Evolutionary conservation across 2,113 vertebrate species (phyloP).

Genomic region (Salvator merianae): DNA sequence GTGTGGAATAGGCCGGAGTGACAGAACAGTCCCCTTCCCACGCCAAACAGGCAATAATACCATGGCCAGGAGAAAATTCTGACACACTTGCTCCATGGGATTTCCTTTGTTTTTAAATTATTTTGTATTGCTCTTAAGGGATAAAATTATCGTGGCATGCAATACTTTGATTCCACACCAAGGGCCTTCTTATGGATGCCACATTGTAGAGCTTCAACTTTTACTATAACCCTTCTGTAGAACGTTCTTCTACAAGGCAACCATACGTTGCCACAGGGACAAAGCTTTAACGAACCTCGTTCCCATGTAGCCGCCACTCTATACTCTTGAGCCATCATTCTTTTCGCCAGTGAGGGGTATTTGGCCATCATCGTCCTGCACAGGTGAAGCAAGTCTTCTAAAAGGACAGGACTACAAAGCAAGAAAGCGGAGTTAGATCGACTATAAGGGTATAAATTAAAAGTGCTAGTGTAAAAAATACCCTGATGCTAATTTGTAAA

Average conservation of each 20-base stretch:
- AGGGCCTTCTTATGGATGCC: background rate
- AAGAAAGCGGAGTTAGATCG: slow-evolving; percentile 3
- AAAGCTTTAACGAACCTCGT: slow-evolving; percentile 79
- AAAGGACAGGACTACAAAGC: slow-evolving; percentile 79
- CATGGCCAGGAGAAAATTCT: background rate
- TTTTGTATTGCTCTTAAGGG: background rate
- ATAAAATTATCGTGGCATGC: background rate
- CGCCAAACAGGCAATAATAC: background rate
- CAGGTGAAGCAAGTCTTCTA: slow-evolving; percentile 85
- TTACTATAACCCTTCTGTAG: background rate
- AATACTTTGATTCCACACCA: background rate
- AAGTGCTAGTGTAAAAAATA: background rate
- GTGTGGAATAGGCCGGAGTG: too few species aligned
- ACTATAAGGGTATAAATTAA: background rate
- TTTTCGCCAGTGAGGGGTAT: slow-evolving; percentile 75
- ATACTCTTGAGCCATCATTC: slow-evolving; percentile 80
- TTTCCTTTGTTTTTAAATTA: background rate
- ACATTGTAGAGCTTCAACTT: background rate
- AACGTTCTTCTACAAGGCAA: slow-evolving; percentile 5
- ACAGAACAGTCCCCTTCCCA: too few species aligned
- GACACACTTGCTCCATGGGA: too few species aligned
- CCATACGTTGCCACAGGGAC: background rate
- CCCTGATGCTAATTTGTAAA: background rate
- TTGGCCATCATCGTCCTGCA: slow-evolving; percentile 78
- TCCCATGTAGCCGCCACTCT: slow-evolving; percentile 80